Base-by-base conservation (phyloP, 2,888 invertebrate species). In the Myopa tessellatipennis region DNA sequence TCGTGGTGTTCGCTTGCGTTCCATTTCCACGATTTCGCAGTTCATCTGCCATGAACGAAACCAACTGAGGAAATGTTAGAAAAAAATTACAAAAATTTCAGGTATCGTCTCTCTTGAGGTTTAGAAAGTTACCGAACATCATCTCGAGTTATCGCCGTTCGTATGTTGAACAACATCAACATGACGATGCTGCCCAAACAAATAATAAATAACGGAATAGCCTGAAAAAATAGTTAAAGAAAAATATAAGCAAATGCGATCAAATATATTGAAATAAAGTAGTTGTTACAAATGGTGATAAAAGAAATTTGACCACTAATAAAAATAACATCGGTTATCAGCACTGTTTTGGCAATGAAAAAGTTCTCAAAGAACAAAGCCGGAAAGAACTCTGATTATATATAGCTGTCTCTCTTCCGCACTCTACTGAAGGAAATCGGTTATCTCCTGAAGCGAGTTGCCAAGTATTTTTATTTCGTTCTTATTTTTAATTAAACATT, bases 91-190 rank as follows among this genome's bases (percentile, higher is more conserved):
- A 5, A n/a, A 55, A 70, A 70, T 16, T 73, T 55, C 40, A 14
- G 65, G 12, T 65, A 3, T 55, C 10, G 5, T 55, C 34, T 34
- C 36, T 16, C 34, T 34, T 10, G 34, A 38, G 10, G 34, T 65
- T 34, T 38, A 36, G 58, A 55, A 61, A 77, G 80, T 79, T 80
- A 87, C 82, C 78, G 82, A 4, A 86, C 83, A 78, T 87, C 87
- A 77, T 85, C 84, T 0, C 85, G 83, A 0, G 83, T 85, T 3
- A 81, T 5, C 0, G 82, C 82, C 4, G 81, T 3, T 0, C 82
- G 78, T 16, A 82, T 26, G 76, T 71, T 5, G 52, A 79, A 0
- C 82, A 10, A 79, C 4, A 0, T 78, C 16, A 0, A 84, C 0
- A 60, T 26, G 5, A 63, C 26, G 58, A 60, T 7, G 0, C 84